Base-by-base conservation (phyloP, 1,140 invertebrate genomes). In the Caenorhabditis briggsae region DNA sequence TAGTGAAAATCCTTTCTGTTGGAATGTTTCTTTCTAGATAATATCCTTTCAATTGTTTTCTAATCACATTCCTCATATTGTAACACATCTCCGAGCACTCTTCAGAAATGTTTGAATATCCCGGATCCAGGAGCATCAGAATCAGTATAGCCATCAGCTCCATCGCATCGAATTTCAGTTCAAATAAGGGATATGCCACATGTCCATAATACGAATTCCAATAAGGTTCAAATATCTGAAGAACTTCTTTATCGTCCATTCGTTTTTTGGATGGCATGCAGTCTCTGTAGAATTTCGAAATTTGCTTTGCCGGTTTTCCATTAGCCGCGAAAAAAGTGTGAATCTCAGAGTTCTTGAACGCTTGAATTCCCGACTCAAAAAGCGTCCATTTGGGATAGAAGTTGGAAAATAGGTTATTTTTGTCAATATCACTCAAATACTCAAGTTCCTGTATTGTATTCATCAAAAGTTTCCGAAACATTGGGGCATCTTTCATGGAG, bases 131-230 rank as follows among this genome's bases (percentile, higher is more conserved):
- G 2, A 70, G 41, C 64, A 70, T 43, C 41, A 70, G 41, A 14
- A 14, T 11, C 33, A 70, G 18, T 14, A 70, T 11, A 7, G 64
- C 20, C 64, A 70, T 70, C 14, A 43, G 20, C 20, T 70, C 64
- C 64, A 70, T 70, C 9, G 43, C 3, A 46, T 70, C 64, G 41
- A 70, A 70, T 70, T 70, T 70, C 16, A 70, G 18, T 7, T 70
- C 64, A 46, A 70, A 70, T 8, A 70, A 16, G n/a, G 64, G 64
- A 46, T 70, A 70, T 14, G 64, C 64, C 33, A 70, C 64, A 41
- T 70, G 64, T 16, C 12, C 33, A 70, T 70, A 70, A 18, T 70
- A 70, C 43, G 64, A 70, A 46, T 70, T 70, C 64, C 64, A 70
- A 70, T 70, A 70, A 2, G 64, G 64, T 46, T 70, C 64, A 33